A percentile compares a stretch with the other conserved stretches of the same genome.
These are phyloP conservation scores for Genyomyrus donnyi DNA, from an alignment of 2,113 vertebrate genomes.

Conservation along the genomic window DNA sequence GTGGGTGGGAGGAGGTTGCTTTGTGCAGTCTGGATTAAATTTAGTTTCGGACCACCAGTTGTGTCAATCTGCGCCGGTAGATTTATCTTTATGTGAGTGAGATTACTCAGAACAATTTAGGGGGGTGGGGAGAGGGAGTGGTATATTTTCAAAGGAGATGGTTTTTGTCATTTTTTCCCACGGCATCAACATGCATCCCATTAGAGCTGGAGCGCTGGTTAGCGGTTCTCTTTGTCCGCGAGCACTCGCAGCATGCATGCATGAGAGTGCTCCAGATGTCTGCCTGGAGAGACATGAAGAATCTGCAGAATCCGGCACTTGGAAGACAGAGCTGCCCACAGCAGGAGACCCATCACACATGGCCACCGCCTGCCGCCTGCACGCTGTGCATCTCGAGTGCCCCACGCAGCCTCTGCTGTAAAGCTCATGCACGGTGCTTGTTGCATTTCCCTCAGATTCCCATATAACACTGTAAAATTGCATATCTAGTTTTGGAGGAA, in stretches of 20 bases:
- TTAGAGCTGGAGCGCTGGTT: not conserved
- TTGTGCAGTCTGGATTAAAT: not conserved
- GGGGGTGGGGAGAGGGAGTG: not conserved
- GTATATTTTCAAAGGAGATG: not conserved
- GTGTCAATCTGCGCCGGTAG: not conserved
- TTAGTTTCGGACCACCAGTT: not conserved
- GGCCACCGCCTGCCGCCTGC: not conserved
- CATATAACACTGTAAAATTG: not conserved
- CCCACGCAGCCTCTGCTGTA: not conserved
- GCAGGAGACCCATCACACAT: not conserved
- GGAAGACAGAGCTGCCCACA: not conserved
- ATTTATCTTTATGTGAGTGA: not conserved
- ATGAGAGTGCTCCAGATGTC: not conserved
- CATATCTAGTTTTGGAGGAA: not conserved
- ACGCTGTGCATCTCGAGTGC: not conserved
- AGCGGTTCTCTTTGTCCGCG: not conserved
- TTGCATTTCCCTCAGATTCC: not conserved
- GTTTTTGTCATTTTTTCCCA: conserved; percentile 1
- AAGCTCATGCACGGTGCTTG: not conserved
- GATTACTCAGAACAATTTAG: not conserved
- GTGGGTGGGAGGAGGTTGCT: not conserved
- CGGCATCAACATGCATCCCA: not conserved
- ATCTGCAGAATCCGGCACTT: not conserved
- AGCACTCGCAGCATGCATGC: not conserved
- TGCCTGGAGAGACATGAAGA: not conserved